Conservation (phyloP, 35 echinoderm and acorn worm genomes). For the Apostichopus parvimensis region DNA sequence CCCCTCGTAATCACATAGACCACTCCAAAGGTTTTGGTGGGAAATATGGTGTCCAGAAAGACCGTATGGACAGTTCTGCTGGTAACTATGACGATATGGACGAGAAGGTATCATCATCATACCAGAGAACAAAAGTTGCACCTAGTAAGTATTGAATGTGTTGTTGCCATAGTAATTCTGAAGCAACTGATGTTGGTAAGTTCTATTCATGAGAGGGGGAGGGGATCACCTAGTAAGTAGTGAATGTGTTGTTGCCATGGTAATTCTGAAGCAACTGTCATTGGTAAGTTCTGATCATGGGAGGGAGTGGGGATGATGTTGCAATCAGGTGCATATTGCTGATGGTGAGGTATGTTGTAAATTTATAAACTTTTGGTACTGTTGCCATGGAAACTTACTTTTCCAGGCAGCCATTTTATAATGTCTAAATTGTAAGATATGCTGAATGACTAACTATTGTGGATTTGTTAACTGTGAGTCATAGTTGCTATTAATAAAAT, state of each 20-base stretch:
- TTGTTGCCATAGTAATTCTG: not conserved
- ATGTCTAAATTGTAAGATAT: too few species aligned
- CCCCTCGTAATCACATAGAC: constrained; percentile 43
- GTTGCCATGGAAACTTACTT: too few species aligned
- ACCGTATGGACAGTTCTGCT: constrained; percentile 67
- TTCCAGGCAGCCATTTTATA: too few species aligned
- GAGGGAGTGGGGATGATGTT: too few species aligned
- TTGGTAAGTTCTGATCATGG: not conserved
- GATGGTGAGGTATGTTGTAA: too few species aligned
- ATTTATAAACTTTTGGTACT: too few species aligned
- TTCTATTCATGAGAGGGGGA: not conserved
- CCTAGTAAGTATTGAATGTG: constrained; percentile 32
- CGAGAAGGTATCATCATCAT: constrained; percentile 61
- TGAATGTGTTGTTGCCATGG: constrained; percentile 6
- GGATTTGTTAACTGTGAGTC: too few species aligned
- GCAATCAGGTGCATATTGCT: too few species aligned
- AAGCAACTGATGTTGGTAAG: not conserved
- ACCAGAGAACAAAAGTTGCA: constrained; percentile 69
- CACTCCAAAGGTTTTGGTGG: constrained; percentile 88
- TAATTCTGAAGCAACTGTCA: not conserved
- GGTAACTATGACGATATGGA: constrained; percentile 81
- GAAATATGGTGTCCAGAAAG: constrained; percentile 87
- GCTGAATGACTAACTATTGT: too few species aligned
- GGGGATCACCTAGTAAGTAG: constrained; percentile 18
- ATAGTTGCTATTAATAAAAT: too few species aligned